phyloP scores from a whole-genome alignment of 2,113 vertebrate species.

The Apodemus sylvaticus region DNA sequence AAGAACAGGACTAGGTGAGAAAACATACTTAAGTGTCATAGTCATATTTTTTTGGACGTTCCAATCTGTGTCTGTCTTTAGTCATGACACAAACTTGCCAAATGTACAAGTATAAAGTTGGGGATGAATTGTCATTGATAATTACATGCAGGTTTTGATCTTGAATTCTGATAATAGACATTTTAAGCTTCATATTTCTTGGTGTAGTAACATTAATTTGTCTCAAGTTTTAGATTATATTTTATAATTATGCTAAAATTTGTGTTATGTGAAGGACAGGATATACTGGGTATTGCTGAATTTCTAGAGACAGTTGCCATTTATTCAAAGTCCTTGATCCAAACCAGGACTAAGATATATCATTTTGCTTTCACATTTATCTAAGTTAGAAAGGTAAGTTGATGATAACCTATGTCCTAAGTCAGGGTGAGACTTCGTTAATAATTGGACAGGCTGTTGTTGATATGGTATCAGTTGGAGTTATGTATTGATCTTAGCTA shows the following conservation, averaged over 20 bases:
- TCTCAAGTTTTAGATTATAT: neutral
- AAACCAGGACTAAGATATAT: neutral
- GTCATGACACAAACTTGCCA: neutral
- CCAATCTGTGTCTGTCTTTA: neutral
- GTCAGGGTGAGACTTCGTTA: neutral
- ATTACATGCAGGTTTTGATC: neutral
- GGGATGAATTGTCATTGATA: neutral
- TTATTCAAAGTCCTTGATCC: neutral
- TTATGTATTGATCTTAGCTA: neutral
- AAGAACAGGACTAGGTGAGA: neutral
- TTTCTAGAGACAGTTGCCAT: neutral
- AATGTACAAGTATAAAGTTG: neutral
- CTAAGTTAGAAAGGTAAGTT: neutral
- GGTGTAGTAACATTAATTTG: neutral
- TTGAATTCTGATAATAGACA: neutral
- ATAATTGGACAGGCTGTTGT: neutral
- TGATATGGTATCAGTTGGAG: neutral
- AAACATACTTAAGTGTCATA: neutral
- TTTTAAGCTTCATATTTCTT: neutral
- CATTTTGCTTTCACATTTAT: neutral
- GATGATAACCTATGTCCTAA: neutral
- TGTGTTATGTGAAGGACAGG: neutral
- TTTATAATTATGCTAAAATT: neutral
- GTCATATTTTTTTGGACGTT: neutral
- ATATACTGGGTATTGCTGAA: neutral